Percentiles rank a stretch among this genome's conserved stretches.
phyloP scores from a whole-genome alignment of 2,888 invertebrate genomes.

The Noctuana brunneofusca region DNA sequence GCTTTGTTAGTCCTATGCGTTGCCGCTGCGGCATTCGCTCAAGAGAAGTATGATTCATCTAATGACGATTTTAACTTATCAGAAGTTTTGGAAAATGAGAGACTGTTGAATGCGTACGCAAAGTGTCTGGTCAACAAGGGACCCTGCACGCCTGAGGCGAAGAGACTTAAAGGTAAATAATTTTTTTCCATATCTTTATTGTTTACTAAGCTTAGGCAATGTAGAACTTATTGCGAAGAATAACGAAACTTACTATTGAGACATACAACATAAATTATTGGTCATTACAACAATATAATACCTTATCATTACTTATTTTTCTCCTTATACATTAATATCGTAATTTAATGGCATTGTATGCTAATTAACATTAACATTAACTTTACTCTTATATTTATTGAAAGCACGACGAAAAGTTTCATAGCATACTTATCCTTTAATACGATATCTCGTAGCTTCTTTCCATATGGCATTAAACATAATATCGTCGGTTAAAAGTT shows the following conservation, averaged over 20 bases:
- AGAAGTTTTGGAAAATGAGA: constrained; percentile 85
- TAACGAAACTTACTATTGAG: too few species aligned
- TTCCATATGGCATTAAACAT: constrained; percentile 68
- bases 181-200: background rate
- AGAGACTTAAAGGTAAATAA: constrained; percentile 85
- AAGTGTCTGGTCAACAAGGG: constrained; percentile 86
- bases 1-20: constrained; percentile 52
- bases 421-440: constrained; percentile 65
- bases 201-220: background rate
- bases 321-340: background rate
- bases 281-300: background rate
- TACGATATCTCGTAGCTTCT: constrained; percentile 61
- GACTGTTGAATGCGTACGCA: constrained; percentile 85
- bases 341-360: background rate
- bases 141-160: constrained; percentile 87
- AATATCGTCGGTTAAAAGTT: constrained; percentile 57
- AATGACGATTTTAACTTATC: constrained; percentile 87
- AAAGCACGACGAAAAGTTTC: constrained; percentile 56
- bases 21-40: constrained; percentile 51
- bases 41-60: constrained; percentile 82
- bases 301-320: background rate
- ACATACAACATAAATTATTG: too few species aligned
- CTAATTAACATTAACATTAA: background rate
- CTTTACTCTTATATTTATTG: constrained; percentile 12
- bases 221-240: too few species aligned